Evolutionary conservation across 2,113 vertebrate genomes (phyloP).

Genomic region (Cathartes aura): DNA sequence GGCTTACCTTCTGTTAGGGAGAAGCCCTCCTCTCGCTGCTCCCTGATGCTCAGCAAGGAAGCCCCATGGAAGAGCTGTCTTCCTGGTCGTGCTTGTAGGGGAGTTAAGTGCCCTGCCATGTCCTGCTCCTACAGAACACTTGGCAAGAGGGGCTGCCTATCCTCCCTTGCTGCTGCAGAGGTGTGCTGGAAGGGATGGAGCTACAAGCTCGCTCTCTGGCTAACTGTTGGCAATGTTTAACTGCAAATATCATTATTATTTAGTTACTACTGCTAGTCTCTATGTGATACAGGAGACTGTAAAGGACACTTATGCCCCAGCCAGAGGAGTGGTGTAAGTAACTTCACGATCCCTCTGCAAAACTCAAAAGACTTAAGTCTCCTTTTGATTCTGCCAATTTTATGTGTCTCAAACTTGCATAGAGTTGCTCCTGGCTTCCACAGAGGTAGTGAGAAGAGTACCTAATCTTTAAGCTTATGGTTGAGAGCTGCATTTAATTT

Average conservation of each 20-base stretch:
- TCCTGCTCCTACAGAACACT: neutral
- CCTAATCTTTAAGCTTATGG: neutral
- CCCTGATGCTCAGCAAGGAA: neutral
- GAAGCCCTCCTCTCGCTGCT: neutral
- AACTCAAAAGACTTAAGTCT: neutral
- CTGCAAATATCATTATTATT: accelerated
- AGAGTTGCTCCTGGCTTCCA: neutral
- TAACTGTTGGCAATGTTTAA: neutral
- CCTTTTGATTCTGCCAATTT: neutral
- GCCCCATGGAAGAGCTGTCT: neutral
- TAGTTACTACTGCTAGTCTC: neutral
- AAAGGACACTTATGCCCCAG: accelerated
- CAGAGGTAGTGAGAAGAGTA: neutral
- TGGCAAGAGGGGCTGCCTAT: neutral
- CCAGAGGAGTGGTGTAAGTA: accelerated
- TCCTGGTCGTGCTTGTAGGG: neutral
- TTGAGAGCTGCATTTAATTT: neutral
- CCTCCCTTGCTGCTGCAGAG: neutral
- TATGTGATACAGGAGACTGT: neutral
- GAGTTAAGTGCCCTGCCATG: accelerated
- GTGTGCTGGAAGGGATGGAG: neutral
- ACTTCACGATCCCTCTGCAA: neutral
- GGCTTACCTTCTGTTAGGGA: too few species aligned
- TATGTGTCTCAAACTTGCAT: neutral
- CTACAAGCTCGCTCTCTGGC: neutral